These are phyloP conservation scores for Neolamprologus modestus DNA, from an alignment of 2,113 vertebrate genomes.

Conservation along the genomic window DNA sequence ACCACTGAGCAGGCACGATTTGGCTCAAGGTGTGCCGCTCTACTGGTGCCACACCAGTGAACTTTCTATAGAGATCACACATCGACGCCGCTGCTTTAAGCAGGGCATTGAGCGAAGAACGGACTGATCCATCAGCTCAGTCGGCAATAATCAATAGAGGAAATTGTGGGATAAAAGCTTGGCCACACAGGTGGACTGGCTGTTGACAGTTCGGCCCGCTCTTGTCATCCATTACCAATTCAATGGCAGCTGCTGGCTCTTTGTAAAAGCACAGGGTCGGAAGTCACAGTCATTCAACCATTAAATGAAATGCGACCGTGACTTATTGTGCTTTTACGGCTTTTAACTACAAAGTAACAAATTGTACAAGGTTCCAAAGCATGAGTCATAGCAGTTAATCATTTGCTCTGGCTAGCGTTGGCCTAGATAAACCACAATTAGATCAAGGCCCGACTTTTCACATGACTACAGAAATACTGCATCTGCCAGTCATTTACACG, in stretches of 20 bases:
- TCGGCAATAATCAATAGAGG: constrained; percentile 13
- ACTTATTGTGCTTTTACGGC: constrained; percentile 27
- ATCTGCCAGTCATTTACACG: neutral
- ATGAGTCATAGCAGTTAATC: constrained; percentile 31
- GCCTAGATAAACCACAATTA: constrained; percentile 4
- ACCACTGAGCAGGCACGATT: neutral
- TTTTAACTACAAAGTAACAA: constrained; percentile 30
- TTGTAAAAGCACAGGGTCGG: neutral
- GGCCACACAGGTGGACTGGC: neutral
- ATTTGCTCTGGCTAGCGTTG: constrained; percentile 1
- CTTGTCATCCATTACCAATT: neutral
- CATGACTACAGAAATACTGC: neutral
- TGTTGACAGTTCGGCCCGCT: neutral
- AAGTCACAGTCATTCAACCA: constrained; percentile 13
- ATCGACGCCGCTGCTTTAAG: neutral
- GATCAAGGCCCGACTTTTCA: neutral
- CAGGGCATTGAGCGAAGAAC: neutral
- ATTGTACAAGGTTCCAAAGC: neutral
- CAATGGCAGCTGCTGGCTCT: neutral
- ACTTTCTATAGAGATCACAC: constrained; percentile 9
- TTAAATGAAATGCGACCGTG: constrained; percentile 15
- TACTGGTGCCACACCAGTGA: neutral
- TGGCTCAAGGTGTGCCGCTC: neutral
- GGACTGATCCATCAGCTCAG: constrained; percentile 13
- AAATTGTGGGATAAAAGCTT: constrained; percentile 19